Conservation (phyloP, 2,797 vertebrate genomes). For the Micropoecilia bifurca region DNA sequence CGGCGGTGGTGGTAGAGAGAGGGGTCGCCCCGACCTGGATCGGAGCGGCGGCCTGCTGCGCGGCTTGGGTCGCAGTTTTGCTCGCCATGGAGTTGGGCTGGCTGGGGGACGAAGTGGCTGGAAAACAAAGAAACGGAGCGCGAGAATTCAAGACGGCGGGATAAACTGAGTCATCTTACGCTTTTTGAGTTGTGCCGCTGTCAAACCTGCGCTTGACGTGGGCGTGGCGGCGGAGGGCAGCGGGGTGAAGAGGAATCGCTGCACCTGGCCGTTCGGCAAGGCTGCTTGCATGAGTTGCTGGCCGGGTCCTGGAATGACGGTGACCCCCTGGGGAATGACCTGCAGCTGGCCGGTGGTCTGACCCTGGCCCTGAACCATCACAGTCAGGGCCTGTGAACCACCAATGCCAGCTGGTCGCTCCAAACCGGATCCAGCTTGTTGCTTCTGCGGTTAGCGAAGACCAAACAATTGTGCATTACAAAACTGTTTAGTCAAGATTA, state of each 20-base stretch:
- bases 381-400: slow-evolving; percentile 87
- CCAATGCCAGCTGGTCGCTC: slow-evolving; percentile 69
- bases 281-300: slow-evolving; percentile 98
- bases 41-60: slow-evolving; percentile 76
- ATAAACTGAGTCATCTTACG: neutral
- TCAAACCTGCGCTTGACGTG: slow-evolving; percentile 85
- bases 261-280: slow-evolving; percentile 94
- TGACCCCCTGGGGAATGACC: slow-evolving; percentile 94
- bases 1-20: slow-evolving; percentile 76
- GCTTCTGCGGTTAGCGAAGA: slow-evolving; percentile 67
- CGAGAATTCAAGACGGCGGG: fast-evolving
- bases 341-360: slow-evolving; percentile 96
- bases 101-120: slow-evolving; percentile 57
- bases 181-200: neutral
- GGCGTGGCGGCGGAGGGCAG: slow-evolving; percentile 81
- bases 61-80: slow-evolving; percentile 75
- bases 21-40: slow-evolving; percentile 77
- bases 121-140: neutral
- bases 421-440: slow-evolving; percentile 68
- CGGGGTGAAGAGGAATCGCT: slow-evolving; percentile 96
- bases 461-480: neutral
- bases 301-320: slow-evolving; percentile 93
- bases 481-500: neutral
- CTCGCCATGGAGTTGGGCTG: slow-evolving; percentile 76
- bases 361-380: slow-evolving; percentile 97